Evolutionary conservation across 2,113 vertebrate species (phyloP).

Genomic region (Tricholaema leucomelas): DNA sequence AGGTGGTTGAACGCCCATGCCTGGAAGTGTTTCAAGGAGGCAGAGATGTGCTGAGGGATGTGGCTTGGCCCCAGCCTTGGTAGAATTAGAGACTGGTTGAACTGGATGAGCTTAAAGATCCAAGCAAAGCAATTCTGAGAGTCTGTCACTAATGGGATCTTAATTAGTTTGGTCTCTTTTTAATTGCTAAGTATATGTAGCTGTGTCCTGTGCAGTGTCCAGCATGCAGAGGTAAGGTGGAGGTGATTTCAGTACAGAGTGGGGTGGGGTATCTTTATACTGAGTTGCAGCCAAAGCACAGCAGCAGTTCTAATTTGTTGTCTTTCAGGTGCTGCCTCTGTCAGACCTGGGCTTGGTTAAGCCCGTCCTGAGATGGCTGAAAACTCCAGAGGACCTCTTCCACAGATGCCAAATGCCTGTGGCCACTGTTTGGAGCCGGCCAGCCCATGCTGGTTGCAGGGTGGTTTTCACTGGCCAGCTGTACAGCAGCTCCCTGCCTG

Average conservation of each 20-base stretch:
- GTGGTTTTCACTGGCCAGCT: neutral
- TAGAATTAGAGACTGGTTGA: too few relatives aligned
- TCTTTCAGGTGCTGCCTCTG: constrained; percentile 55
- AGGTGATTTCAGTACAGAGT: accelerated
- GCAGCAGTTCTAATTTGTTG: neutral
- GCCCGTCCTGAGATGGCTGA: neutral
- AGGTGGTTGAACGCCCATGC: too few relatives aligned
- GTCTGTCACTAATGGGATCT: neutral
- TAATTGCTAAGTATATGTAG: neutral
- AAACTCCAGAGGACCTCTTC: neutral
- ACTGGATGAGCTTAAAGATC: too few relatives aligned
- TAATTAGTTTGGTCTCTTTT: neutral
- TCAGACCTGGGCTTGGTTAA: neutral
- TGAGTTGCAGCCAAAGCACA: neutral
- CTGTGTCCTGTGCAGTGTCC: accelerated
- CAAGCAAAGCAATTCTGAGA: too few relatives aligned
- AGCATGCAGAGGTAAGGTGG: too few relatives aligned
- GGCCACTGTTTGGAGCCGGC: accelerated
- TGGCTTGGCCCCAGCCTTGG: too few relatives aligned
- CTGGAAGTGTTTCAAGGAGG: too few relatives aligned
- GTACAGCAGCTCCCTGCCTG: neutral
- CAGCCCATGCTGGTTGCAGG: accelerated
- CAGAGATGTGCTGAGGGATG: too few relatives aligned
- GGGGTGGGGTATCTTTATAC: neutral
- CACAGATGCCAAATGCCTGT: neutral